phyloP scores from a whole-genome alignment of 2,797 vertebrate genomes.

The Decapterus maruadsi region DNA sequence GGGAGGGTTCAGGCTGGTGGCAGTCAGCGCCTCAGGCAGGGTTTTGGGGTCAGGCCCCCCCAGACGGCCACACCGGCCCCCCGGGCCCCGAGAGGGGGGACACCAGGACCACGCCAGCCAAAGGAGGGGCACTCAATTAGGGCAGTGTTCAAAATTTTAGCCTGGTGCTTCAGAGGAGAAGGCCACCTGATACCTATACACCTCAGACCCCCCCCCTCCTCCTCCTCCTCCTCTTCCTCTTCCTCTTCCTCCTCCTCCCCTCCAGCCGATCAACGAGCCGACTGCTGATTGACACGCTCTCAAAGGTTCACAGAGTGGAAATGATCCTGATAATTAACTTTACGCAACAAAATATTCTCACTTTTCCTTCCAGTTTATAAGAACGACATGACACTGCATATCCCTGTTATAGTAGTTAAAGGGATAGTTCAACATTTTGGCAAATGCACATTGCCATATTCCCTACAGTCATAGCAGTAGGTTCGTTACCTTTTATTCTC shows the following conservation, averaged over 20 bases:
- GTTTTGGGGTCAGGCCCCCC: conserved; percentile 87
- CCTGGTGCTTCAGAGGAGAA: conserved; percentile 67
- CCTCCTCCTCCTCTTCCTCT: conserved; percentile 28
- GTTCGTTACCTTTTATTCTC: no score
- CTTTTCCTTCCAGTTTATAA: not conserved
- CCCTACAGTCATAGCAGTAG: no score
- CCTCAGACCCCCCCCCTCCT: conserved; percentile 63
- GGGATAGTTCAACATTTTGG: no score
- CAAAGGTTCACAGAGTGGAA: conserved; percentile 14
- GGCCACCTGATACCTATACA: conserved; percentile 81
- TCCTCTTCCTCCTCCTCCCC: conserved; percentile 24
- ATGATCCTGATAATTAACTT: conserved; percentile 35
- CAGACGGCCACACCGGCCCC: conserved; percentile 75
- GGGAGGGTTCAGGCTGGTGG: conserved; percentile 87
- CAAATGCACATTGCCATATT: no score
- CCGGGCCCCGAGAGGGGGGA: conserved; percentile 68
- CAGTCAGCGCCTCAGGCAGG: conserved; percentile 88
- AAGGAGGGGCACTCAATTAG: conserved; percentile 82
- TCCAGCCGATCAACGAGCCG: no score
- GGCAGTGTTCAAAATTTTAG: conserved; percentile 70
- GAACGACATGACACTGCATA: no score
- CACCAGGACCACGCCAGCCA: conserved; percentile 69
- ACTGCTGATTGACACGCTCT: conserved; percentile 48
- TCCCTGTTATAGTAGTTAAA: no score
- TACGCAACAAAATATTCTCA: conserved; percentile 29